Evolutionary conservation across 2,113 vertebrate species (phyloP).

Genomic region (Colinus virginianus): DNA sequence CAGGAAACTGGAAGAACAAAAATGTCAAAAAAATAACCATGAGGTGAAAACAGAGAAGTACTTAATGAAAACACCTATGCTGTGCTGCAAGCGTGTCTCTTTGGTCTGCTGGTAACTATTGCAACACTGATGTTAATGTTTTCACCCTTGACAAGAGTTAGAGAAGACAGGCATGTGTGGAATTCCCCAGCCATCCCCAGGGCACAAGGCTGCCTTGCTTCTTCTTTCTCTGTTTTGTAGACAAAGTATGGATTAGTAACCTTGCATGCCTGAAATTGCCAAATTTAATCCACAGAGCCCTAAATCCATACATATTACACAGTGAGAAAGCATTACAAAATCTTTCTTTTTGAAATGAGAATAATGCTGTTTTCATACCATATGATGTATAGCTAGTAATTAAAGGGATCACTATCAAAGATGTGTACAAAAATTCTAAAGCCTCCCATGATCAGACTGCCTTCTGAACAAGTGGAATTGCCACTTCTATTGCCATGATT

Average conservation of each 20-base stretch:
- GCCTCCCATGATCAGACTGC: background rate
- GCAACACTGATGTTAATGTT: background rate
- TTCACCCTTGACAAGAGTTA: background rate
- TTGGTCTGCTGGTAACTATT: background rate
- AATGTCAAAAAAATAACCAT: background rate
- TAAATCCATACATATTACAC: constrained; percentile 11
- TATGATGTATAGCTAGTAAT: constrained; percentile 48
- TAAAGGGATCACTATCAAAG: constrained; percentile 48
- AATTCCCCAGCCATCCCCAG: background rate
- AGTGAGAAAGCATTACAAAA: background rate
- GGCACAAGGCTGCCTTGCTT: background rate
- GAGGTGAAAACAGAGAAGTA: background rate
- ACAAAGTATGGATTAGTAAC: constrained; percentile 43
- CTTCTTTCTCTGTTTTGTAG: background rate
- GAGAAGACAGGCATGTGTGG: constrained; percentile 5
- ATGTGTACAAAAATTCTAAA: constrained; percentile 38
- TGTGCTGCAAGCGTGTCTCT: background rate
- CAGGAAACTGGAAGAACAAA: background rate
- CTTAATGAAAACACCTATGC: background rate
- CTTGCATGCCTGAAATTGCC: constrained; percentile 26
- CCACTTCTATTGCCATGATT: background rate
- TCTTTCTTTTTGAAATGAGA: constrained; percentile 9
- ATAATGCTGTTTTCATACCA: constrained; percentile 28
- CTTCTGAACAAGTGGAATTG: background rate
- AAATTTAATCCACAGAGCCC: constrained; percentile 28